Evolutionary conservation across 2,113 vertebrate genomes (phyloP).

Genomic region (Bagarius yarrelli): DNA sequence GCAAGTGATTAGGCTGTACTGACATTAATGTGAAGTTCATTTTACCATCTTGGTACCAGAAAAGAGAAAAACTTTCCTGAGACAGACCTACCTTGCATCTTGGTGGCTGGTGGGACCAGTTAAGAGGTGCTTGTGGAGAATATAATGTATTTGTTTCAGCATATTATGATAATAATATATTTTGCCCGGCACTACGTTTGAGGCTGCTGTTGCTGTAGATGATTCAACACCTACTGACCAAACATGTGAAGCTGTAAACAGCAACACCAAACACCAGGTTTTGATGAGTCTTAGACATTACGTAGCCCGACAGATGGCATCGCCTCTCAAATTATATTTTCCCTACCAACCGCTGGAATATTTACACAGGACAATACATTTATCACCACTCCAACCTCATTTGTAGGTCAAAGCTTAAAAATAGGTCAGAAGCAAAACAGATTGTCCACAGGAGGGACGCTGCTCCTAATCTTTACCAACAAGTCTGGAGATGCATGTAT

Average conservation of each 20-base stretch:
- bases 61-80: too few relatives aligned
- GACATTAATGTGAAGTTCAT: too few relatives aligned
- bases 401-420: constrained; percentile 19
- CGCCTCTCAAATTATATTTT: not conserved
- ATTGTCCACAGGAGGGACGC: not conserved
- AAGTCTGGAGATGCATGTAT: not conserved
- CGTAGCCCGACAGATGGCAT: not conserved
- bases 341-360: not conserved
- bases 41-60: too few relatives aligned
- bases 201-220: not conserved
- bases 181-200: not conserved
- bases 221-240: not conserved
- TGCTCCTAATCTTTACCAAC: not conserved
- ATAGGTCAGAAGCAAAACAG: not conserved
- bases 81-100: too few relatives aligned
- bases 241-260: not conserved
- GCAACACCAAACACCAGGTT: not conserved
- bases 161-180: too few relatives aligned
- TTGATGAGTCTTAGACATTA: not conserved
- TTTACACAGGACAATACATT: not conserved
- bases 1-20: too few relatives aligned
- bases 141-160: too few relatives aligned
- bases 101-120: too few relatives aligned
- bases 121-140: too few relatives aligned
- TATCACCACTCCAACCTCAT: not conserved